Conservation (phyloP, 2,113 vertebrate species). For the Solea senegalensis region DNA sequence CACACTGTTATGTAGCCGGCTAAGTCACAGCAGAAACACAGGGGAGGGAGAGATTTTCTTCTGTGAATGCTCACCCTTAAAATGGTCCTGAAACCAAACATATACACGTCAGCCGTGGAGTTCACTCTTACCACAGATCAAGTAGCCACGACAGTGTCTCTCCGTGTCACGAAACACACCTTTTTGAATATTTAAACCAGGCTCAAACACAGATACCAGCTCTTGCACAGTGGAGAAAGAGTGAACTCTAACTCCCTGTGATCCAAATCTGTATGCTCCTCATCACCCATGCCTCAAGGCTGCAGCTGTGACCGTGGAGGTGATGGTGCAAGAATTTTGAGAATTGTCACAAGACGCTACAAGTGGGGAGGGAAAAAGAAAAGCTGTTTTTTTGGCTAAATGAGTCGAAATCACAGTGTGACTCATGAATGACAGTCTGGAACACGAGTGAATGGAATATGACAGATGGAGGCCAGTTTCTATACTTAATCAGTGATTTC, state of each 20-base stretch:
- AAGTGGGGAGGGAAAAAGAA: constrained; percentile 56
- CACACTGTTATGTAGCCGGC: constrained; percentile 34
- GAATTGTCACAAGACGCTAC: constrained; percentile 56
- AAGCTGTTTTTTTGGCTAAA: constrained; percentile 53
- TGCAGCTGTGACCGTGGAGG: constrained; percentile 36
- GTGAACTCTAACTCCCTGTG: constrained; percentile 22
- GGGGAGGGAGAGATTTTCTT: constrained; percentile 20
- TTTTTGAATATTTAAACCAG: constrained; percentile 1
- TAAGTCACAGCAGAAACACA: constrained; percentile 56
- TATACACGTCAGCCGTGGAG: constrained; percentile 15
- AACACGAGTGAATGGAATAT: background rate
- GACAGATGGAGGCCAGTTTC: constrained; percentile 2
- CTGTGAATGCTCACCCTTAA: constrained; percentile 4
- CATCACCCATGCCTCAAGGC: constrained; percentile 24
- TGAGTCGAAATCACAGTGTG: constrained; percentile 19
- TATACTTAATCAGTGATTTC: constrained; percentile 12
- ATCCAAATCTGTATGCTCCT: constrained; percentile 11
- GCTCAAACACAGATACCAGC: constrained; percentile 13
- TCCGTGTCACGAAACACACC: background rate
- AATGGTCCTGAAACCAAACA: constrained; percentile 15
- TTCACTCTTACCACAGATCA: constrained; percentile 12
- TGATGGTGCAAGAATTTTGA: constrained; percentile 50
- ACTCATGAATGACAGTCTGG: constrained; percentile 34
- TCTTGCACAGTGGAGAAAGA: constrained; percentile 13
- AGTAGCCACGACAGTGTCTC: too few species aligned